These are phyloP conservation scores for Sander lucioperca DNA, from an alignment of 2,113 vertebrate genomes.

Conservation along the genomic window DNA sequence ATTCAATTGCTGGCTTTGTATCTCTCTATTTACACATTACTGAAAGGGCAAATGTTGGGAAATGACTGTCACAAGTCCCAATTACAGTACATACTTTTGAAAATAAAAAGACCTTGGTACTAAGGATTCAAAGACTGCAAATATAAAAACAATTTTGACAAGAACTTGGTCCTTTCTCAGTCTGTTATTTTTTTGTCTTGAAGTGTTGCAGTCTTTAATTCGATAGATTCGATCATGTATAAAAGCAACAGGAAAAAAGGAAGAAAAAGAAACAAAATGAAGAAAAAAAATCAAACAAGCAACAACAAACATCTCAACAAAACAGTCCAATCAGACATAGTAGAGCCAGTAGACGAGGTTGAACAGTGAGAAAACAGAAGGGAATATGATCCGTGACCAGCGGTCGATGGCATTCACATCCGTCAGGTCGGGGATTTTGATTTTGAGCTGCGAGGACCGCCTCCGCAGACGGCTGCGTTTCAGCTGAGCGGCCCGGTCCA, in stretches of 20 bases:
- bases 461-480: slow-evolving; percentile 93
- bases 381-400: slow-evolving; percentile 97
- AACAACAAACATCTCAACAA: slow-evolving; percentile 43
- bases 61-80: slow-evolving; percentile 70
- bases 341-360: slow-evolving; percentile 98
- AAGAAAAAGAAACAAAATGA: slow-evolving; percentile 45
- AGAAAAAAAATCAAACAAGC: slow-evolving; percentile 41
- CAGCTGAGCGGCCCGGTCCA: slow-evolving; percentile 88
- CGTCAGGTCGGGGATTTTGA: slow-evolving; percentile 96
- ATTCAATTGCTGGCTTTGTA: slow-evolving; percentile 77
- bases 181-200: slow-evolving; percentile 37
- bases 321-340: slow-evolving; percentile 89
- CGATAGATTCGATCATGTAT: slow-evolving; percentile 59
- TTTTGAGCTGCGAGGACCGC: slow-evolving; percentile 94
- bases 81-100: slow-evolving; percentile 76
- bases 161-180: slow-evolving; percentile 72
- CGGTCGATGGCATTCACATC: slow-evolving; percentile 98
- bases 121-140: slow-evolving; percentile 65
- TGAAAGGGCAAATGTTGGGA: slow-evolving; percentile 64
- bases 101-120: slow-evolving; percentile 68
- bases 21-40: slow-evolving; percentile 73
- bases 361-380: slow-evolving; percentile 95
- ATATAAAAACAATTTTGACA: slow-evolving; percentile 75
- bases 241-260: slow-evolving; percentile 68
- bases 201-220: slow-evolving; percentile 65